Base-by-base conservation (phyloP, 2,797 vertebrate species). In the Girardinus metallicus region DNA sequence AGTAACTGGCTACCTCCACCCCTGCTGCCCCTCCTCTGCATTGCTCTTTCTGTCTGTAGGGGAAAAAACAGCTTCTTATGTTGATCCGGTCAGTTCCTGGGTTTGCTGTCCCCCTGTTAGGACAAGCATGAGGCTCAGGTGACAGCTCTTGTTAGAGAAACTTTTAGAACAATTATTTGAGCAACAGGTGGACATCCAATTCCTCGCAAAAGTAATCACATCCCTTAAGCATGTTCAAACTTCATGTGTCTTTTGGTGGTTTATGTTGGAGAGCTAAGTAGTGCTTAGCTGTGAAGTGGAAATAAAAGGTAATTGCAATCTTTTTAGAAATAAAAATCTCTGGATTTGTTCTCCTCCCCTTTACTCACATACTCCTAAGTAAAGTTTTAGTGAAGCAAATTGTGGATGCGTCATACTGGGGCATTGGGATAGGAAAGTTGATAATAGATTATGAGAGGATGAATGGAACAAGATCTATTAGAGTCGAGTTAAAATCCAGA, bases 41-140 rank as follows among this genome's bases (percentile, higher is more conserved):
- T 77, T 81, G 92, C 93, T 88, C 44, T 23, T 55, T 88, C 86
- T 86, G 81, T 92, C 95, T 87, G 84, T 86, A 79, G 80, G 86
- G 83, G 89, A 91, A 64, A 66, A 91, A 92, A 82, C 78, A 82
- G 87, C 82, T 75, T 77, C 87, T 92, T 85, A 90, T 93, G 93
- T 91, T 83, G 86, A 73, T 94, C 91, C 91, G 89, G 88, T 93
- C 91, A 93, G 91, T 87, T 84, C 88, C 92, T 89, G 89, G 91
- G 86, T 84, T 90, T 94, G 93, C 87, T 82, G 86, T 90, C 60
- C 66, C 62, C 43, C 66, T 78, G 93, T 93, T 94, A 95, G 95
- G 85, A 95, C 89, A 95, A 96, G 91, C 92, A 93, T 77, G 77
- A 73, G 81, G 57, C 81, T 74, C 83, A 85, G 84, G 84, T 75